Evolutionary conservation across 2,113 vertebrate genomes (phyloP).

Genomic region (Centropristis striata): DNA sequence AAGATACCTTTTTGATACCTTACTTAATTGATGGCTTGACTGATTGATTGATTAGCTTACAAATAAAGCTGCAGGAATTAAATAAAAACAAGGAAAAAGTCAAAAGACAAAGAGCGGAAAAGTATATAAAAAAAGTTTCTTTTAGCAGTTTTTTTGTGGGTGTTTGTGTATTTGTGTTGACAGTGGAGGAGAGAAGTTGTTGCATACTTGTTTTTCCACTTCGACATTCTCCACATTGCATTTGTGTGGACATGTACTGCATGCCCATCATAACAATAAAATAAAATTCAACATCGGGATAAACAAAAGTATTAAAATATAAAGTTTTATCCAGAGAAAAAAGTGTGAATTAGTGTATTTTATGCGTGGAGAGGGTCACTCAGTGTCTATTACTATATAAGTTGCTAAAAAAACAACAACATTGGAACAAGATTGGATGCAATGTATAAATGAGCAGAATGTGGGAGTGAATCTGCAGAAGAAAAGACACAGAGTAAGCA

Average conservation of each 20-base stretch:
- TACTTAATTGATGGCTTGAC: not conserved
- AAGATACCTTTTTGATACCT: not conserved
- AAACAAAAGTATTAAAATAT: not conserved
- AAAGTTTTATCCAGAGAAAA: not conserved
- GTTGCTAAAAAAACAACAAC: not conserved
- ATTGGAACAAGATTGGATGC: constrained; percentile 21
- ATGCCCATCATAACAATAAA: not conserved
- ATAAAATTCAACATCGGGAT: not conserved
- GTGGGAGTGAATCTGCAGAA: constrained; percentile 52
- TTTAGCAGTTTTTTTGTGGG: too few relatives aligned
- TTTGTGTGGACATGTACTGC: not conserved
- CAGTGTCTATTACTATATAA: not conserved
- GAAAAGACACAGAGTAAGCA: constrained; percentile 35
- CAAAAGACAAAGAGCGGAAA: not conserved
- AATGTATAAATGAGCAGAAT: constrained; percentile 38
- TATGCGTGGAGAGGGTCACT: not conserved
- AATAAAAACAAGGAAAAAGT: not conserved
- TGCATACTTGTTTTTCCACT: not conserved
- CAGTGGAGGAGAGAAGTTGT: not conserved
- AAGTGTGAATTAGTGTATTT: constrained; percentile 2
- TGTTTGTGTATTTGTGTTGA: not conserved
- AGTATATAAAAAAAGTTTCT: too few relatives aligned
- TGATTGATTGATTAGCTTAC: not conserved
- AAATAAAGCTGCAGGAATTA: not conserved
- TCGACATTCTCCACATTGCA: not conserved